A percentile compares a stretch with the other conserved stretches of the same genome.
phyloP scores from a whole-genome alignment of 1,140 invertebrate genomes.

The Papilio helenus region DNA sequence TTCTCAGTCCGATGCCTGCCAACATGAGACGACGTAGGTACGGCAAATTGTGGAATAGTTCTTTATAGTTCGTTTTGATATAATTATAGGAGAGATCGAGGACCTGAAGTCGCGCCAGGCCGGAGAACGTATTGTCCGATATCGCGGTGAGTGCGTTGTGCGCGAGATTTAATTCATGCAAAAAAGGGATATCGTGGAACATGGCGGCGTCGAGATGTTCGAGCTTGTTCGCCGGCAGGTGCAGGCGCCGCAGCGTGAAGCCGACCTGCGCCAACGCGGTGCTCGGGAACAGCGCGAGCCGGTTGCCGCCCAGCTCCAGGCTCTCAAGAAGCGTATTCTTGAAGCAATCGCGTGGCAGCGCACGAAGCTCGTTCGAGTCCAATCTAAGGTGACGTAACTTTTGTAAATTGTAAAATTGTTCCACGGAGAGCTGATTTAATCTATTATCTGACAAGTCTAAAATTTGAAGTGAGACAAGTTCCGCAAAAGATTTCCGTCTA shows the following conservation, averaged over 20 bases:
- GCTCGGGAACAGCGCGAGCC: conserved; percentile 87
- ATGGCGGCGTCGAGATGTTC: conserved; percentile 93
- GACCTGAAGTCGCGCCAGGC: conserved; percentile 88
- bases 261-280: conserved; percentile 87
- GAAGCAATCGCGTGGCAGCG: conserved; percentile 90
- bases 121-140: conserved; percentile 92
- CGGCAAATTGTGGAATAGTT: conserved; percentile 92
- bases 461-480: conserved; percentile 58
- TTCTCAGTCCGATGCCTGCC: conserved; percentile 86
- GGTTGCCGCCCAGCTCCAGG: conserved; percentile 90
- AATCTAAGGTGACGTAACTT: conserved; percentile 89
- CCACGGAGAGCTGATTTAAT: conserved; percentile 88
- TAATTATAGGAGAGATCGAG: conserved; percentile 91
- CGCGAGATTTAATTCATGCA: conserved; percentile 89
- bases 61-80: conserved; percentile 91
- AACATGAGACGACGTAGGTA: conserved; percentile 88
- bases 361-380: conserved; percentile 87
- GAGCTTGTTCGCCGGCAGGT: conserved; percentile 89
- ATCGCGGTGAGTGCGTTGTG: conserved; percentile 90
- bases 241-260: conserved; percentile 87
- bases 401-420: conserved; percentile 87
- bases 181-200: conserved; percentile 89
- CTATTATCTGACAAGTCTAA: conserved; percentile 58
- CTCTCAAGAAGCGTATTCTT: conserved; percentile 89
- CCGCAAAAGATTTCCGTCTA: conserved; percentile 56